Conservation (phyloP, 2,113 vertebrate species). For the Thalassarche chlororhynchos region DNA sequence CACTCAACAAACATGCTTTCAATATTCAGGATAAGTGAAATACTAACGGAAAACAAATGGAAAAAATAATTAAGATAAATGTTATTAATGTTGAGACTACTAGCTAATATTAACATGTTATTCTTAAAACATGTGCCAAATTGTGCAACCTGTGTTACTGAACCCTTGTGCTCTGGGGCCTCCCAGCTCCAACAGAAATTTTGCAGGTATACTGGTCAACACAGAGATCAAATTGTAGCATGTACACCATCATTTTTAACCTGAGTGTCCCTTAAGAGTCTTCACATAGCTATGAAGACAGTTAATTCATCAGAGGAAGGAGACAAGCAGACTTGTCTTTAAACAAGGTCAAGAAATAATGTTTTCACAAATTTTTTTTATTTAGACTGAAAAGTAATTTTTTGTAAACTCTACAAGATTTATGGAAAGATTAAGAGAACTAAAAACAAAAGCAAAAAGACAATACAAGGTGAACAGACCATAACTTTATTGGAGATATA, state of each 20-base stretch:
- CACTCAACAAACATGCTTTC: not conserved
- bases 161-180: not conserved
- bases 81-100: not conserved
- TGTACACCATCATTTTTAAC: conserved; percentile 1
- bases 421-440: not conserved
- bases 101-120: not conserved
- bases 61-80: not conserved
- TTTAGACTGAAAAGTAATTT: not conserved
- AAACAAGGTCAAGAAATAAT: conserved; percentile 23
- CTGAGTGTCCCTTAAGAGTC: conserved; percentile 9
- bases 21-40: not conserved
- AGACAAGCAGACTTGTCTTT: conserved; percentile 28
- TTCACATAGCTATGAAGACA: conserved; percentile 12
- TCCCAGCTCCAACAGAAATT: not conserved
- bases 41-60: not conserved
- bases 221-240: not conserved
- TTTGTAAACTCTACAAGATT: not conserved
- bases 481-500: conserved; percentile 97
- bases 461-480: conserved; percentile 81
- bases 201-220: conserved; percentile 1
- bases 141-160: not conserved
- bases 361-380: not conserved
- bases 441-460: not conserved
- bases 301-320: conserved; percentile 32
- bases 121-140: not conserved